Conservation (phyloP, 30 jellyfish, hydroid and myxozoan species). For the Hydra vulgaris region DNA sequence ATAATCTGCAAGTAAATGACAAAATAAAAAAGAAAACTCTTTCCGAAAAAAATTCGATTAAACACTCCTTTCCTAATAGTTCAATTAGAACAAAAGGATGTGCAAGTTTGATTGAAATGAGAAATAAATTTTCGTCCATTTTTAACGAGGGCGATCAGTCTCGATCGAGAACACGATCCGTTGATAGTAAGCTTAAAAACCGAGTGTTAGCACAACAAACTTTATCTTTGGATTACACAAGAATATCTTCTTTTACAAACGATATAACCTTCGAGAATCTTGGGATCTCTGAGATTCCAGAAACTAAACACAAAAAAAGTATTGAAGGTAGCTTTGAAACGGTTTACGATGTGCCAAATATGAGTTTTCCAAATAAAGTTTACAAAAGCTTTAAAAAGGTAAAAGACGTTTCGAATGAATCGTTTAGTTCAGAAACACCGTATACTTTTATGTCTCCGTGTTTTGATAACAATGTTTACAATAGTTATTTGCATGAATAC, state of each 20-base stretch:
- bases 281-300: too few relatives aligned
- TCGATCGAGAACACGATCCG: background rate
- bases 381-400: background rate
- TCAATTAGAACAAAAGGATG: background rate
- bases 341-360: background rate
- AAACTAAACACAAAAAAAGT: too few relatives aligned
- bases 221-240: background rate
- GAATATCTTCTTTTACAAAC: background rate
- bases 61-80: background rate
- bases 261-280: background rate
- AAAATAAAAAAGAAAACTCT: background rate
- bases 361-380: background rate
- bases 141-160: background rate
- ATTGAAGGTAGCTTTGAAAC: background rate
- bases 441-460: background rate
- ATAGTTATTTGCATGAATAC: background rate
- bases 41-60: background rate
- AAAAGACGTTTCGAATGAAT: background rate
- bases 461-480: background rate
- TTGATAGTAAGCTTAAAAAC: background rate
- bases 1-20: too few relatives aligned
- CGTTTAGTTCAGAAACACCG: background rate
- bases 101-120: background rate
- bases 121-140: background rate
- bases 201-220: background rate